A percentile compares a stretch with the other conserved stretches of the same genome.
Evolutionary conservation across 2,113 vertebrate genomes (phyloP).

Genomic region (Corapipo altera): DNA sequence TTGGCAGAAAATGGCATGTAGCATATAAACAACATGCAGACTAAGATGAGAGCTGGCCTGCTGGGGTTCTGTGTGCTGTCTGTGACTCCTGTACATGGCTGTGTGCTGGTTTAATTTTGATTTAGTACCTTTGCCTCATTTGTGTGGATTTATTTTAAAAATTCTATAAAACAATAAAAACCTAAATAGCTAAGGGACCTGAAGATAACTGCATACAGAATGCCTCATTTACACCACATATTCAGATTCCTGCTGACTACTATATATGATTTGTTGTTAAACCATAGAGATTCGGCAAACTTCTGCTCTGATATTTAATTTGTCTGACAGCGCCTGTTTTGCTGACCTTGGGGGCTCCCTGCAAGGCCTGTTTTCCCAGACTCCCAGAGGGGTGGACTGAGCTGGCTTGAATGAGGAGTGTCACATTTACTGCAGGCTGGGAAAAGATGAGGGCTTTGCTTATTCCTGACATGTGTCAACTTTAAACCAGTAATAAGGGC

Average conservation of each 20-base stretch:
- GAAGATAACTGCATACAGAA: neutral
- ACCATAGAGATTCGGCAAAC: neutral
- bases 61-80: neutral
- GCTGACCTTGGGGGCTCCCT: conserved; percentile 12
- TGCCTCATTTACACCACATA: neutral
- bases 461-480: neutral
- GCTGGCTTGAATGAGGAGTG: neutral
- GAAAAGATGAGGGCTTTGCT: neutral
- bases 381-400: neutral
- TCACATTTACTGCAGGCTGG: conserved; percentile 1
- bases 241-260: neutral
- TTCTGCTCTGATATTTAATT: neutral
- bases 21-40: neutral
- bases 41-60: neutral
- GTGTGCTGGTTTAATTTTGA: neutral
- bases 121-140: neutral
- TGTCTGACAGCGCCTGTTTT: neutral
- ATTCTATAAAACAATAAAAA: neutral
- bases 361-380: conserved; percentile 23
- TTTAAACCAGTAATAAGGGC: conserved; percentile 14
- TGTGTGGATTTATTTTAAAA: neutral
- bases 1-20: neutral
- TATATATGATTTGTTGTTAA: neutral
- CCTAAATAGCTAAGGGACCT: neutral
- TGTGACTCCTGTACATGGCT: neutral